Percentiles rank a stretch among this genome's conserved stretches.
These are phyloP conservation scores for Engystomops pustulosus DNA, from an alignment of 2,113 vertebrate species.

Conservation along the genomic window DNA sequence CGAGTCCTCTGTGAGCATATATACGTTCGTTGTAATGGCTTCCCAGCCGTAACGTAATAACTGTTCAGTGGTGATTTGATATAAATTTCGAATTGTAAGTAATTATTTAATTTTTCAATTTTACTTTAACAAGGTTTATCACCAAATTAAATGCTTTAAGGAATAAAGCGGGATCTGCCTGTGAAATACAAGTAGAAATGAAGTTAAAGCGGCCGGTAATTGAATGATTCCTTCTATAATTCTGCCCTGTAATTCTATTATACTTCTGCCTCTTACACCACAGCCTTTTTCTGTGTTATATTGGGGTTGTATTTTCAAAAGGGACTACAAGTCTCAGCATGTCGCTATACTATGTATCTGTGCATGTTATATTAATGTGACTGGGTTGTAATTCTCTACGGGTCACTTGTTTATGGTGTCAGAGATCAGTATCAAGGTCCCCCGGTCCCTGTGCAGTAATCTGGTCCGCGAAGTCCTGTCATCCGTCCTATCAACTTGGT, in stretches of 20 bases:
- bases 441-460: background rate
- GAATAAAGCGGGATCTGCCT: constrained; percentile 41
- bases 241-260: background rate
- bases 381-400: background rate
- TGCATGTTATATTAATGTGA: background rate
- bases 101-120: constrained; percentile 42
- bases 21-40: background rate
- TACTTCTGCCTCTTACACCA: background rate
- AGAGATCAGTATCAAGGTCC: background rate
- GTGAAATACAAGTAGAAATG: constrained; percentile 40
- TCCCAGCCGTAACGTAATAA: constrained; percentile 14
- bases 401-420: background rate
- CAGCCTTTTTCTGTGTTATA: background rate
- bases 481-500: too few species aligned
- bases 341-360: background rate
- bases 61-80: constrained; percentile 22
- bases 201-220: constrained; percentile 45
- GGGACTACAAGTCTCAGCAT: background rate
- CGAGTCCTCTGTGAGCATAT: background rate
- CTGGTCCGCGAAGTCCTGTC: too few species aligned
- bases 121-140: constrained; percentile 48
- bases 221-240: constrained; percentile 40
- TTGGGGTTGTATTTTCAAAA: too few species aligned
- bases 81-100: constrained; percentile 31
- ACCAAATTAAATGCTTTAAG: constrained; percentile 35